Evolutionary conservation across 2,113 vertebrate species (phyloP).

Genomic region (Forbesichthys papilliferus): DNA sequence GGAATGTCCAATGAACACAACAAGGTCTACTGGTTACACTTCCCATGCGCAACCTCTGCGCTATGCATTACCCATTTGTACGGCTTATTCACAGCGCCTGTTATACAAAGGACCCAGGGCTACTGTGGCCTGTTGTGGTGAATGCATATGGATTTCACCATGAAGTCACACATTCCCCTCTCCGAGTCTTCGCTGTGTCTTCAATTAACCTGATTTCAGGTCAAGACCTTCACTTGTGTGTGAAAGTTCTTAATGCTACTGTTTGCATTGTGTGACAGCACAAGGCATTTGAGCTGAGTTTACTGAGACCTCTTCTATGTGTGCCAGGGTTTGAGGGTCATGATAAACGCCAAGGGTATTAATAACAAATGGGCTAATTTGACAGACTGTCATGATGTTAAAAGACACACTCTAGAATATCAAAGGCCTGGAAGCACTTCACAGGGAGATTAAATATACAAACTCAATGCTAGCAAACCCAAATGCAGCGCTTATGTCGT

Average conservation of each 20-base stretch:
- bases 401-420: conserved; percentile 56
- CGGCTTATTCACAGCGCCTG: conserved; percentile 38
- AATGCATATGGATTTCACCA: conserved; percentile 9
- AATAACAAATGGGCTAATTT: conserved; percentile 44
- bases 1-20: conserved; percentile 68
- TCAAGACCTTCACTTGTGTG: conserved; percentile 11
- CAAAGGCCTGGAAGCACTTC: conserved; percentile 38
- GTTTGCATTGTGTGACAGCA: not conserved
- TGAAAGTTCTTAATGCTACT: not conserved
- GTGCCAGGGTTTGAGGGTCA: conserved; percentile 34
- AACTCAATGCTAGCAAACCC: conserved; percentile 1
- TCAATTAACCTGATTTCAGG: not conserved
- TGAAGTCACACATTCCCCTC: not conserved
- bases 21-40: conserved; percentile 45
- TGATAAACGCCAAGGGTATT: conserved; percentile 28
- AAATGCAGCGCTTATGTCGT: too few relatives aligned
- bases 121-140: conserved; percentile 36
- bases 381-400: conserved; percentile 37
- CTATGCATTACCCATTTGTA: conserved; percentile 45
- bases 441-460: conserved; percentile 24
- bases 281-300: conserved; percentile 1
- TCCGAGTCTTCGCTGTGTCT: not conserved
- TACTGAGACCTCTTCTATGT: conserved; percentile 14
- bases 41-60: conserved; percentile 37
- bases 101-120: conserved; percentile 18